Conservation (phyloP, 2,888 invertebrate genomes). For the Caenorhabditis virilis region DNA sequence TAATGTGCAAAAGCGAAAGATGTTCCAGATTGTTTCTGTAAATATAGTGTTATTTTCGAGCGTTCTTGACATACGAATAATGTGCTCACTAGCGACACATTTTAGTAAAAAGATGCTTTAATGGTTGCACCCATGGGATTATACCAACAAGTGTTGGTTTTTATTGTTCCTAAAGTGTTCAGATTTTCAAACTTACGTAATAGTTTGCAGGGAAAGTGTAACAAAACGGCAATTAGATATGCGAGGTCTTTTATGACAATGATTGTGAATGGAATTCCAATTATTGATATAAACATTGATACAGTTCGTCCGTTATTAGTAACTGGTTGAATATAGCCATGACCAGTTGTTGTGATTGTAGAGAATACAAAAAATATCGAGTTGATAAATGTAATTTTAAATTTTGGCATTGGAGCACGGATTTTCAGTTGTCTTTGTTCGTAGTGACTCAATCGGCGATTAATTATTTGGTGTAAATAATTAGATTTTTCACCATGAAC, state of each 20-base stretch:
- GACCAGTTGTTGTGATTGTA: constrained; percentile 8
- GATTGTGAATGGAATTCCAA: constrained; percentile 9
- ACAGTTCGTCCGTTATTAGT: constrained; percentile 2
- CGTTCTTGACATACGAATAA: not conserved
- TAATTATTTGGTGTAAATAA: not conserved
- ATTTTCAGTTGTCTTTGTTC: constrained; percentile 4
- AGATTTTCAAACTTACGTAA: constrained; percentile 4
- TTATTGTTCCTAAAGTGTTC: not conserved
- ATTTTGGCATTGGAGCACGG: constrained; percentile 2
- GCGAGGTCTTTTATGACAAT: constrained; percentile 6
- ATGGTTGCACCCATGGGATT: not conserved
- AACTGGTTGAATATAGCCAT: constrained; percentile 8
- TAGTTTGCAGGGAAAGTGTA: constrained; percentile 5
- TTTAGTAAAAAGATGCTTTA: not conserved
- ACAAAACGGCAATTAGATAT: constrained; percentile 5
- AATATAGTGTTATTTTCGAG: not conserved
- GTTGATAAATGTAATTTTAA: constrained; percentile 3
- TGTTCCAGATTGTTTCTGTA: constrained; percentile 51
- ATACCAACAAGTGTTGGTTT: not conserved
- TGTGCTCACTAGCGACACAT: not conserved
- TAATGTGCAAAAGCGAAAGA: constrained; percentile 60
- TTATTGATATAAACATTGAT: constrained; percentile 3
- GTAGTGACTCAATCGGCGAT: not conserved
- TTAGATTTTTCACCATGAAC: constrained; percentile 8
- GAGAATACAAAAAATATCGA: constrained; percentile 7